These are phyloP conservation scores for Furcula furcula DNA, from an alignment of 2,888 invertebrate genomes.

Conservation along the genomic window DNA sequence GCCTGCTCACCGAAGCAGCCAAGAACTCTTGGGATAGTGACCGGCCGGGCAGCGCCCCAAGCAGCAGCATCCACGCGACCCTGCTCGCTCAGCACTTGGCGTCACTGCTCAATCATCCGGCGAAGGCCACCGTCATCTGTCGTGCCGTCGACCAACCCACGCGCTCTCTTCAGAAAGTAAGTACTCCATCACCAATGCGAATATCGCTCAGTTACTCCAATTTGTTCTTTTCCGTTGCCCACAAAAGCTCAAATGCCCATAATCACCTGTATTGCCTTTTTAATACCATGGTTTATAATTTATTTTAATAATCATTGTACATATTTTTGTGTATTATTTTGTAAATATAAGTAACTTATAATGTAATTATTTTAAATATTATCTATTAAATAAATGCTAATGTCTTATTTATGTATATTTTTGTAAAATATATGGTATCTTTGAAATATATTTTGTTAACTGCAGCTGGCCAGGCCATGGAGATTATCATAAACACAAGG, in stretches of 20 bases:
- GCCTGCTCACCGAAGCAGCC: slow-evolving; percentile 90
- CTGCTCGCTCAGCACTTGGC: slow-evolving; percentile 79
- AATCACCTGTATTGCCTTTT: slow-evolving; percentile 26
- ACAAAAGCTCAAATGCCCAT: slow-evolving; percentile 12
- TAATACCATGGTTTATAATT: slow-evolving; percentile 14
- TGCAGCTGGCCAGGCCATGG: slow-evolving; percentile 57
- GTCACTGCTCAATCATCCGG: slow-evolving; percentile 91
- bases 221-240: slow-evolving; percentile 9
- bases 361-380: slow-evolving; percentile 3
- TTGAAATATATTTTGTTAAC: slow-evolving; percentile 54
- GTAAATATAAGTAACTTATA: slow-evolving; percentile 7
- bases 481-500: slow-evolving; percentile 35
- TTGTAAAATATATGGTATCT: slow-evolving; percentile 29
- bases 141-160: slow-evolving; percentile 93
- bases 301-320: slow-evolving; percentile 1
- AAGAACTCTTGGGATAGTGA: slow-evolving; percentile 87
- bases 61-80: slow-evolving; percentile 88
- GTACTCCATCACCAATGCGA: slow-evolving; percentile 4
- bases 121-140: slow-evolving; percentile 93
- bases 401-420: too few species aligned
- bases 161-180: slow-evolving; percentile 84
- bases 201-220: not conserved
- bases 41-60: slow-evolving; percentile 86
- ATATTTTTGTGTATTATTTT: slow-evolving; percentile 17
- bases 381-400: slow-evolving; percentile 9